Evolutionary conservation across 2,797 vertebrate genomes (phyloP).

Genomic region (Pseudochirops corinnae): DNA sequence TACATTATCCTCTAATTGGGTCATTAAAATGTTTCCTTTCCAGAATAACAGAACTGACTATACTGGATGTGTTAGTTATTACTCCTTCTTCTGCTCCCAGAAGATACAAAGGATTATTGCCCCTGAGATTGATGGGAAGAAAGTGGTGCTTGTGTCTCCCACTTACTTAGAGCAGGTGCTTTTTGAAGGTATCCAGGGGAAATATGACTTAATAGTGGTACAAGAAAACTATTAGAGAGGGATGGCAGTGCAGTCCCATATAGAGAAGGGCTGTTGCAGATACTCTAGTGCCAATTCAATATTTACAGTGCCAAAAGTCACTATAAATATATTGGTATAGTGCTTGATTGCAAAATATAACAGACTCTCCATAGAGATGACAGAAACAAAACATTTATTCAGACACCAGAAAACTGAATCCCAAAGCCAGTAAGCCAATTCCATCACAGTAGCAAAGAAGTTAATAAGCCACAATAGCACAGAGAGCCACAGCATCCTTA

Average conservation of each 20-base stretch:
- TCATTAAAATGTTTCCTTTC: background rate
- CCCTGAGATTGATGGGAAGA: background rate
- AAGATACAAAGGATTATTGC: slow-evolving; percentile 1
- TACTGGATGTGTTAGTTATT: background rate
- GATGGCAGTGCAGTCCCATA: background rate
- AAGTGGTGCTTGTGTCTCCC: background rate
- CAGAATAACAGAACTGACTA: background rate
- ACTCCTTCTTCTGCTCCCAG: background rate
- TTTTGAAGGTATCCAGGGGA: background rate
- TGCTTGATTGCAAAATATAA: no score
- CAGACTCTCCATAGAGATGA: no score
- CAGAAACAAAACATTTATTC: no score
- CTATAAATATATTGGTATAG: no score
- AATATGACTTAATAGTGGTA: background rate
- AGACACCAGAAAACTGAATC: no score
- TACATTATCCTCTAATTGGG: background rate
- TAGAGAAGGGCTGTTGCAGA: background rate
- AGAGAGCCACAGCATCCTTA: no score
- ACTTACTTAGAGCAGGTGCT: background rate
- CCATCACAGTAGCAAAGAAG: no score
- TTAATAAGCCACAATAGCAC: no score
- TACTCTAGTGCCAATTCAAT: background rate
- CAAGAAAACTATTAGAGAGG: background rate
- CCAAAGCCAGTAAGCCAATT: no score
- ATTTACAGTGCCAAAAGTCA: no score